phyloP scores from a whole-genome alignment of 2,797 vertebrate species.

The Nyctalus aviator region DNA sequence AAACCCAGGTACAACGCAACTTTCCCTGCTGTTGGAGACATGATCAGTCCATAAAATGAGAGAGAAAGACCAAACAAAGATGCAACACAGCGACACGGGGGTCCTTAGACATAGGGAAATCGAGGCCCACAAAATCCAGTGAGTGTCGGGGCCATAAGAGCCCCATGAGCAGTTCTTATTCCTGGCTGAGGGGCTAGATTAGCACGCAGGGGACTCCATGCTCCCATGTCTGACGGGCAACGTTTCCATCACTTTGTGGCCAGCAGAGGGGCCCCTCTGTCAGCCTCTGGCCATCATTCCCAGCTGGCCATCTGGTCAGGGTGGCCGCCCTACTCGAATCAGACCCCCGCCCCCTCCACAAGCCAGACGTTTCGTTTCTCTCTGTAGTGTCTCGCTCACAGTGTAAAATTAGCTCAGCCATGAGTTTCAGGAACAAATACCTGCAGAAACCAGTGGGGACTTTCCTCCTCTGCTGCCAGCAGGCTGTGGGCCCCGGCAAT shows the following conservation, averaged over 20 bases:
- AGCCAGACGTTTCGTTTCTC: background rate
- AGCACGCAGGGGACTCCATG: accelerated
- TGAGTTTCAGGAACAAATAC: conserved; percentile 84
- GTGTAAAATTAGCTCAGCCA: conserved; percentile 81
- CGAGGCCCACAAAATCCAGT: background rate
- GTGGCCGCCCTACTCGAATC: background rate
- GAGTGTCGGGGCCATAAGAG: background rate
- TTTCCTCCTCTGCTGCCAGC: conserved; percentile 75
- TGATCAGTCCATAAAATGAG: background rate
- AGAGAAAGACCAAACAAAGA: background rate
- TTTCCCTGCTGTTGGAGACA: background rate
- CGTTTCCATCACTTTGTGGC: accelerated
- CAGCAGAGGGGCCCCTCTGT: background rate
- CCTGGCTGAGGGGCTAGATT: background rate
- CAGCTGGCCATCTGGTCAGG: background rate
- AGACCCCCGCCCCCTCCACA: accelerated
- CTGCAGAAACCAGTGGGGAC: conserved; percentile 80
- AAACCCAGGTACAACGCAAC: background rate
- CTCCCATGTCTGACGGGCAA: background rate
- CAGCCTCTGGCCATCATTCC: background rate
- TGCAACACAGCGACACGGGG: accelerated
- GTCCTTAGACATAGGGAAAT: background rate
- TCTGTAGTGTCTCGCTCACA: accelerated
- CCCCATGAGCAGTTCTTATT: background rate
- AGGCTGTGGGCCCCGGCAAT: conserved; percentile 49